Percentiles rank a stretch among this genome's conserved stretches.
phyloP scores from a whole-genome alignment of 2,113 vertebrate genomes.

The Microcebus griseorufus region DNA sequence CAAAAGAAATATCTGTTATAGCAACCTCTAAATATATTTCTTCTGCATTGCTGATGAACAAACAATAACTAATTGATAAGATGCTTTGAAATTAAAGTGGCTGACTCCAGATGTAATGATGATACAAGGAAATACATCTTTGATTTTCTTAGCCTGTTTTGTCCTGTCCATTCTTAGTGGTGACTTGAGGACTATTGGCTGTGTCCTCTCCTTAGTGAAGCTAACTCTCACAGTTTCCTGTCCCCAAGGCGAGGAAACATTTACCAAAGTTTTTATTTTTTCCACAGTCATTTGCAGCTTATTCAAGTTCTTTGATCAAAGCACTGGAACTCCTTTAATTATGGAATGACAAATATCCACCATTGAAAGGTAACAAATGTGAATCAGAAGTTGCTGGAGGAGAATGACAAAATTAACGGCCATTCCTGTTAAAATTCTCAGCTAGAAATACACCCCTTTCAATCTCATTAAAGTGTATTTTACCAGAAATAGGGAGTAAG shows the following conservation, averaged over 20 bases:
- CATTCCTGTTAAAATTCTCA: not conserved
- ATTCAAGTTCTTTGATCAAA: not conserved
- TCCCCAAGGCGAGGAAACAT: not conserved
- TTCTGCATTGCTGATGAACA: not conserved
- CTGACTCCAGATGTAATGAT: not conserved
- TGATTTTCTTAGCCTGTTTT: not conserved
- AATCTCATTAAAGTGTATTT: not conserved
- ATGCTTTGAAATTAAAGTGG: not conserved
- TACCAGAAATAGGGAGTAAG: not conserved
- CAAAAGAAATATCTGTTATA: not conserved
- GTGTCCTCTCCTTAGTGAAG: not conserved
- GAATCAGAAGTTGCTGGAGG: not conserved
- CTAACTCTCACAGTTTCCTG: not conserved
- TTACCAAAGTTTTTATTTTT: not conserved
- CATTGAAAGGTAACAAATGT: not conserved
- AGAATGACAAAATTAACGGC: not conserved
- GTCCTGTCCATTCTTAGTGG: not conserved
- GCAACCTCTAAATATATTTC: not conserved
- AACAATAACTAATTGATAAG: not conserved
- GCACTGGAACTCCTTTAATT: not conserved
- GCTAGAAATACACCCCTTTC: not conserved
- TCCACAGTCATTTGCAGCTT: not conserved
- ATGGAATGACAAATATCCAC: not conserved
- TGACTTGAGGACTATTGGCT: not conserved
- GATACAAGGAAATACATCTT: not conserved